Evolutionary conservation across 2,113 vertebrate species (phyloP).

Genomic region (Peucedramus taeniatus): DNA sequence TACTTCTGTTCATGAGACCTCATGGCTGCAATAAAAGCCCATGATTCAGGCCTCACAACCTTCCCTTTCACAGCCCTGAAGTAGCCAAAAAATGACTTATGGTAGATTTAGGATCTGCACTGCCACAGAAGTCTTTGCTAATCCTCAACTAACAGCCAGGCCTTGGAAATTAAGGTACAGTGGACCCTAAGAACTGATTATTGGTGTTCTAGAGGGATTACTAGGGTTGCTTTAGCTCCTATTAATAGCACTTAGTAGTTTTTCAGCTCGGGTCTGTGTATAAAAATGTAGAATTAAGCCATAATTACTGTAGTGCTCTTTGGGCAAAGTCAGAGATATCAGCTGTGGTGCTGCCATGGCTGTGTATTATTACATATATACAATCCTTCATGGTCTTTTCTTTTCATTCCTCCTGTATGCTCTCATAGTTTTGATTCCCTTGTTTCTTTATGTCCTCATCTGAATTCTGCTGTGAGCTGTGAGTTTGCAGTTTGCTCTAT

Average conservation of each 20-base stretch:
- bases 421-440: neutral
- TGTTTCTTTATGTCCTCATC: neutral
- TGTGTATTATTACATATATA: neutral
- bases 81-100: neutral
- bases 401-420: neutral
- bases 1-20: neutral
- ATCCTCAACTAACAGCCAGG: neutral
- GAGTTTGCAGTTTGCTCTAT: neutral
- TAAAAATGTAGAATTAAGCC: neutral
- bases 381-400: neutral
- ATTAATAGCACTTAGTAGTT: neutral
- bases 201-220: neutral
- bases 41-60: neutral
- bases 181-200: neutral
- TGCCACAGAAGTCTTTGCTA: neutral
- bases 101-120: neutral
- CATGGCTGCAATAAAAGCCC: neutral
- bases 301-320: neutral
- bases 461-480: neutral
- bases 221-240: neutral
- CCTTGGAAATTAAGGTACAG: neutral
- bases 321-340: neutral
- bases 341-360: neutral
- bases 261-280: neutral
- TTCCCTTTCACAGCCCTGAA: neutral